Conservation (phyloP, 2,797 vertebrate genomes). For the Phataginus tetradactyla region DNA sequence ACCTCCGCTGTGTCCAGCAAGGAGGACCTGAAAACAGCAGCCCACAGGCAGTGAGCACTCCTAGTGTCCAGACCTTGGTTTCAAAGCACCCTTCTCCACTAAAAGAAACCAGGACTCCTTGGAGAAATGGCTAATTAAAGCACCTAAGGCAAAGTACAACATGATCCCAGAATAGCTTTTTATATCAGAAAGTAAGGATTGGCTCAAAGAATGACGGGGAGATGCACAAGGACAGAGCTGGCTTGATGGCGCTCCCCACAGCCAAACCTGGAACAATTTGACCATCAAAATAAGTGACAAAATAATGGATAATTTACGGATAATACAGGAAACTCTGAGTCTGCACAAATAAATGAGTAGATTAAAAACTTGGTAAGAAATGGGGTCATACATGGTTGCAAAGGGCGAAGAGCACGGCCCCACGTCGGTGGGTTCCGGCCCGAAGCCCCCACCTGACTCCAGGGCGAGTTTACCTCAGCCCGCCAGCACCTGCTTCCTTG, state of each 20-base stretch:
- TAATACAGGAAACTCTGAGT: not conserved
- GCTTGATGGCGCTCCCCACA: no score
- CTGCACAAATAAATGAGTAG: not conserved
- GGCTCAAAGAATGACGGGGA: not conserved
- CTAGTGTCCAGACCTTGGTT: not conserved
- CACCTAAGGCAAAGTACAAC: no score
- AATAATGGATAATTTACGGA: not conserved
- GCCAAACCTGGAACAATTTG: not conserved
- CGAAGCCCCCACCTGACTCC: fast-evolving
- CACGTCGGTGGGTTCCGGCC: not conserved
- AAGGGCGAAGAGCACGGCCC: not conserved
- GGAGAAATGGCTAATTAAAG: not conserved
- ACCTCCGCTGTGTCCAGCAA: not conserved
- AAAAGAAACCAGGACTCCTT: not conserved
- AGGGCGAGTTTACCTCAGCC: fast-evolving
- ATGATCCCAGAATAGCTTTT: not conserved
- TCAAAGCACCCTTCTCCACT: not conserved
- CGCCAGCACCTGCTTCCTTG: not conserved
- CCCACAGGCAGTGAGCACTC: not conserved
- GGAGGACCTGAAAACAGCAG: not conserved
- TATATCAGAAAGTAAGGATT: not conserved
- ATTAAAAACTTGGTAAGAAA: not conserved
- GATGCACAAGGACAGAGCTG: not conserved
- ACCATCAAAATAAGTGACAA: not conserved
- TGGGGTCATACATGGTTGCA: not conserved